Evolutionary conservation across 1,140 invertebrate species (phyloP).

Genomic region (Drosophila sturtevanti): DNA sequence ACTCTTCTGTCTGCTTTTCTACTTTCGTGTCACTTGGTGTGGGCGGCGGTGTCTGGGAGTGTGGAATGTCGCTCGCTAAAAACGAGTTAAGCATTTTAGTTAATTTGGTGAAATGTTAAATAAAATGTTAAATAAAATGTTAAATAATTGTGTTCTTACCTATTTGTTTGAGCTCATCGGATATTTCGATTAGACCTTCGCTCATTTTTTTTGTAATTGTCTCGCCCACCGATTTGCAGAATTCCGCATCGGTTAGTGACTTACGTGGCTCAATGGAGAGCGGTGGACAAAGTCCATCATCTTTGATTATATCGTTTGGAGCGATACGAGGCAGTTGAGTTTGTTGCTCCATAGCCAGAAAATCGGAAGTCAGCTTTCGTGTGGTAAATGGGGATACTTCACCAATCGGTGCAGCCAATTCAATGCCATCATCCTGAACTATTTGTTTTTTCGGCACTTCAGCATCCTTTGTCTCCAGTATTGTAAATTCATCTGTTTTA

Average conservation of each 20-base stretch:
- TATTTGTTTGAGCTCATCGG: conserved; percentile 73
- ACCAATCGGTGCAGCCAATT: conserved; percentile 66
- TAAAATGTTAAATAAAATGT: too few species aligned
- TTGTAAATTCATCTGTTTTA: neutral
- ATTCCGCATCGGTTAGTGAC: conserved; percentile 79
- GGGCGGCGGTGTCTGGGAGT: conserved; percentile 81
- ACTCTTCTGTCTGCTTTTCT: conserved; percentile 63
- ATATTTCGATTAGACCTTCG: conserved; percentile 76
- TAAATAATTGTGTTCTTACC: too few species aligned
- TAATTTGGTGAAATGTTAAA: neutral
- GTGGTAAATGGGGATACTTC: conserved; percentile 47
- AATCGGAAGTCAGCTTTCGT: conserved; percentile 59
- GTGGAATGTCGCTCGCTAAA: conserved; percentile 76
- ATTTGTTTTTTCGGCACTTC: conserved; percentile 17
- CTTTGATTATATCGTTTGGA: conserved; percentile 45
- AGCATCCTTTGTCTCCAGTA: neutral
- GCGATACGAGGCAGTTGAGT: conserved; percentile 35
- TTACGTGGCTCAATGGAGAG: conserved; percentile 71
- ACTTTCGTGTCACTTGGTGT: conserved; percentile 77
- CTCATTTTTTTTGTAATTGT: conserved; percentile 82
- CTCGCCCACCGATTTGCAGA: conserved; percentile 80
- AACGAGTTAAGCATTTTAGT: neutral
- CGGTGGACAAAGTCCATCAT: conserved; percentile 55
- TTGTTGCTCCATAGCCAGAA: conserved; percentile 54
- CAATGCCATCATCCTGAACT: conserved; percentile 61